These are phyloP conservation scores for Cerastoderma edule DNA, from an alignment of 2,888 invertebrate species.

Conservation along the genomic window DNA sequence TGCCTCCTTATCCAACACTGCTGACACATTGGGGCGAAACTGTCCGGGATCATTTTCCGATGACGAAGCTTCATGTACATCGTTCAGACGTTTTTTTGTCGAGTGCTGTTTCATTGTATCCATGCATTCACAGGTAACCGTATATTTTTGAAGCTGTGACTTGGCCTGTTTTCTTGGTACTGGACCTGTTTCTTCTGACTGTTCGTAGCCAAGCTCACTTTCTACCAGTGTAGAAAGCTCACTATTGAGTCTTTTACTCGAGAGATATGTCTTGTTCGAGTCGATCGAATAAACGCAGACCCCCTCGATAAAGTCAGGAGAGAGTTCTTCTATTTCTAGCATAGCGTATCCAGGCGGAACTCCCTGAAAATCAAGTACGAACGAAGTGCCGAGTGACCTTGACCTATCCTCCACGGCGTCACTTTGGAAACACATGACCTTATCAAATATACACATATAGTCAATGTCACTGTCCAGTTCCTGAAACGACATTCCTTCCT, in stretches of 20 bases:
- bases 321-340: background rate
- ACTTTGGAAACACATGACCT: conserved; percentile 1
- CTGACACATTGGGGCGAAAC: background rate
- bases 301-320: background rate
- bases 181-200: background rate
- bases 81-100: background rate
- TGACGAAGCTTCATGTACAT: background rate
- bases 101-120: background rate
- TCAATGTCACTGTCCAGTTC: conserved; percentile 8
- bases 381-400: background rate
- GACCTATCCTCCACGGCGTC: background rate
- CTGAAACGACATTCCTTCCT: conserved; percentile 5
- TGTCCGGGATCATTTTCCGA: background rate
- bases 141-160: background rate
- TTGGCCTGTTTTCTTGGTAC: background rate
- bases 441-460: background rate
- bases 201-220: background rate
- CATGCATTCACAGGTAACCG: background rate
- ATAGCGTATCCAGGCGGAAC: background rate
- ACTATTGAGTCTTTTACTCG: background rate
- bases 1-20: background rate
- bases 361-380: background rate
- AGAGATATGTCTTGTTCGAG: background rate
- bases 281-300: background rate
- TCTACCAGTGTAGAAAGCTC: background rate